A percentile compares a stretch with the other conserved stretches of the same genome.
These are phyloP conservation scores for Illadopsis cleaveri DNA, from an alignment of 2,113 vertebrate genomes.

Conservation along the genomic window DNA sequence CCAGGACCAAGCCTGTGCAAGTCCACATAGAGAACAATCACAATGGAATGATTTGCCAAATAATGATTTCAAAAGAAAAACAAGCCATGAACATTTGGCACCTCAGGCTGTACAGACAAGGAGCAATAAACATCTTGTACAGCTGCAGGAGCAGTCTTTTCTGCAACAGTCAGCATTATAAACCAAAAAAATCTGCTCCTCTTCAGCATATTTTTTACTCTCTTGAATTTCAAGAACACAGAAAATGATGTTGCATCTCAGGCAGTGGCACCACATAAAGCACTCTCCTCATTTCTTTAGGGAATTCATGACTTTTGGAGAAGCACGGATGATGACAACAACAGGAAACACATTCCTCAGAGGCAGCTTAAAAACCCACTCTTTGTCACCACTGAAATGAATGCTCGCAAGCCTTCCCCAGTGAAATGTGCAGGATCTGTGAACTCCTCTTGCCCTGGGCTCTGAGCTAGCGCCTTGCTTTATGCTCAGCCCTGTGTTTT, in stretches of 20 bases:
- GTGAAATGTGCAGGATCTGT: neutral
- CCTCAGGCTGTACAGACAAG: neutral
- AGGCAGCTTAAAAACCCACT: neutral
- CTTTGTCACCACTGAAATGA: neutral
- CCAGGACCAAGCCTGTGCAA: neutral
- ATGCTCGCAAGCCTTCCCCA: neutral
- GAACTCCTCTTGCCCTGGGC: neutral
- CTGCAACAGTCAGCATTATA: neutral
- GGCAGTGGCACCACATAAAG: neutral
- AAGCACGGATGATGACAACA: neutral
- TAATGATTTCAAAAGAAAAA: neutral
- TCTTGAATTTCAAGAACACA: neutral
- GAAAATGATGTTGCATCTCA: neutral
- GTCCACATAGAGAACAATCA: neutral
- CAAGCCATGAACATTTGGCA: neutral
- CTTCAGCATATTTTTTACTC: neutral
- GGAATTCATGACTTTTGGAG: slow-evolving; percentile 3
- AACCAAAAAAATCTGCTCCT: neutral
- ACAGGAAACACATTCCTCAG: neutral
- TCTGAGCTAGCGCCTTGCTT: neutral
- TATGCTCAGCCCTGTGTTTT: neutral
- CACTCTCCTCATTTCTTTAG: neutral
- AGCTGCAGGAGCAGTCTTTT: neutral
- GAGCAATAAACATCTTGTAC: neutral
- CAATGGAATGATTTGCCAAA: neutral